Evolutionary conservation across 2,888 invertebrate species (phyloP), one percentile per base, ranked within the genome.

Genomic region (Philaethria dido): DNA sequence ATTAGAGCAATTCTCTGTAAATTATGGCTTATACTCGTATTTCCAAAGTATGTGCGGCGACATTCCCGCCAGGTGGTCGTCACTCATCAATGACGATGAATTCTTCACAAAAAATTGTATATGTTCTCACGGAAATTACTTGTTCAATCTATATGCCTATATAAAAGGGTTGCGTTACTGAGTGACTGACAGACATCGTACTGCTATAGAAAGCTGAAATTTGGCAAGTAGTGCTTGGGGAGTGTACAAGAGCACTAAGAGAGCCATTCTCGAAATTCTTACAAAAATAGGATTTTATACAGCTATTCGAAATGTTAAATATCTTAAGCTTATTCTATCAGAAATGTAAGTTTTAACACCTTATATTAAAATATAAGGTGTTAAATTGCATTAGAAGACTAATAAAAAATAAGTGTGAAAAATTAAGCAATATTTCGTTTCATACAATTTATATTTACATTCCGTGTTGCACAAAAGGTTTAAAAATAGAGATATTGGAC

Each of bases 1-100:
- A 13, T 39, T 39, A 13, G 13, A 50, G n/a, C 6, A 9, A 29
- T 52, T 52, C 9, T 0, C 9, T 11, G n/a, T 25, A 4, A 29
- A 52, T 52, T 9, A n/a, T 11, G 29, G 29, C 33, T 50, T 29
- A 50, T n/a, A n/a, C n/a, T n/a, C n/a, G 29, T 52, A 29, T 18
- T 16, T 52, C 29, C 16, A 33, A 16, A 52, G 29, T 52, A 11
- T 25, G n/a, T 25, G 20, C 52, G n/a, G 16, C 16, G 25, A 50
- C 29, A 29, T 52, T 52, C 29, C 9, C 42, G 25, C 57, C 57
- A 42, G 42, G 25, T 42, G 42, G 57, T 25, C 57, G 57, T 57
- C 57, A 42, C 57, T 57, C 57, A 25, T 57, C 42, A 57, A 42
- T 57, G 57, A 57, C 57, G 42, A 57, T n/a, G 55, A 42, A 39